Conservation (phyloP, 92 coral and sea anemone genomes). For the Parazoanthus atlanticus region DNA sequence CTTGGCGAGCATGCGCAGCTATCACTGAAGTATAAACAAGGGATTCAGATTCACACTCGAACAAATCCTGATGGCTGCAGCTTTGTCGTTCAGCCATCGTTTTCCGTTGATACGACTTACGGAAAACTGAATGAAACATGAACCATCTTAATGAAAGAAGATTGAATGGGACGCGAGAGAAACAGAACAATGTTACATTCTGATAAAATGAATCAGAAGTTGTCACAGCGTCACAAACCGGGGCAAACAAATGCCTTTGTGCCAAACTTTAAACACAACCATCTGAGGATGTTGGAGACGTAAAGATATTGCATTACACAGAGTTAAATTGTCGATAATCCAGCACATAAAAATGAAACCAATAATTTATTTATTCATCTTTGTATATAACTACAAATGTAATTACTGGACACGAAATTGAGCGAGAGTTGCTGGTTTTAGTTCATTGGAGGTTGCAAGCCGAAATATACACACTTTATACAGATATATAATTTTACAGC, state of each 20-base stretch:
- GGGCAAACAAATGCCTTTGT: not conserved
- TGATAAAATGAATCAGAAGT: not conserved
- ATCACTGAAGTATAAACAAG: not conserved
- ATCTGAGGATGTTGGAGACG: not conserved
- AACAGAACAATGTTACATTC: not conserved
- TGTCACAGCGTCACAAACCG: not conserved
- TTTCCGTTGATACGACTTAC: not conserved
- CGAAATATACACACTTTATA: not conserved
- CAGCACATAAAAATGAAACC: not conserved
- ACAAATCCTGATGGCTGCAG: not conserved
- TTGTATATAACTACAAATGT: conserved; percentile 23
- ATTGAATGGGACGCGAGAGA: not conserved
- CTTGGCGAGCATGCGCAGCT: not conserved
- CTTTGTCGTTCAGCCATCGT: not conserved
- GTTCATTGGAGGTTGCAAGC: not conserved
- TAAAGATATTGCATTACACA: not conserved
- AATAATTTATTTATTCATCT: conserved; percentile 40
- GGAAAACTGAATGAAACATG: not conserved
- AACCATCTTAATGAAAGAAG: not conserved
- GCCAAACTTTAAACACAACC: not conserved
- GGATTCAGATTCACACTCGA: not conserved
- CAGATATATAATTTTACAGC: conserved; percentile 13
- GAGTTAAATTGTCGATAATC: conserved; percentile 6
- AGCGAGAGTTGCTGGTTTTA: not conserved
- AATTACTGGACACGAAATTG: not conserved